Base-by-base conservation (phyloP, 2,797 vertebrate species). In the Vipera ursinii region DNA sequence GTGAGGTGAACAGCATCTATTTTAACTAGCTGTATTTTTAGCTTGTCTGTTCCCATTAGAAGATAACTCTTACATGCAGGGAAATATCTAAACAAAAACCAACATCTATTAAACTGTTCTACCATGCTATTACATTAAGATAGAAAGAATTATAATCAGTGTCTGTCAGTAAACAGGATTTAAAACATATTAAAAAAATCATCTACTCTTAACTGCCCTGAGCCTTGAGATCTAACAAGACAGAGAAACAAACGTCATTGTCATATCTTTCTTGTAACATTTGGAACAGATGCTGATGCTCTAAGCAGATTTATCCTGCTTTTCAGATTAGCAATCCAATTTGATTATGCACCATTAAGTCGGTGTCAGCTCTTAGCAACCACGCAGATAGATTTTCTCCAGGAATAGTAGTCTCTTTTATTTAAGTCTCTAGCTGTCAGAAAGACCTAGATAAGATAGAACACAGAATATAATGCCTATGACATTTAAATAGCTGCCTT, bases 21-120 rank as follows among this genome's bases (percentile, higher is more conserved):
- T 92, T 92, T 94, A 93, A 93, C 12, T 91, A 90, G 10, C 91
- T 96, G 95, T 26, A 90, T 93, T 86, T 93, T 95, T 88, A 69
- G 94, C 88, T 73, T 87, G 57, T 2, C 12, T 59, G 10, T 65
- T 91, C 73, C 60, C 73, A 6, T 86, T 69, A 86, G 26, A 91
- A 88, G 32, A 91, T 59, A 9, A 56, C 10, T 60, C 87, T 94
- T 88, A 94, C 90, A 94, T 95, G 61, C 91, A 95, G 95, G n/a
- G 38, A 48, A 92, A 63, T 0, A 12, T 89, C 86, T 65, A 28
- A 57, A 82, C 92, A 57, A 9, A 13, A 78, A 87, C 44, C 2
- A 26, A 61, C 6, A 10, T 44, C 5, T 3, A 0, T 28, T 0
- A 32, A 3, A 2, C 48, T 15, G 6, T 38, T 73, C 55, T 32